Conservation (phyloP, 2,113 vertebrate species). For the Centropristis striata region DNA sequence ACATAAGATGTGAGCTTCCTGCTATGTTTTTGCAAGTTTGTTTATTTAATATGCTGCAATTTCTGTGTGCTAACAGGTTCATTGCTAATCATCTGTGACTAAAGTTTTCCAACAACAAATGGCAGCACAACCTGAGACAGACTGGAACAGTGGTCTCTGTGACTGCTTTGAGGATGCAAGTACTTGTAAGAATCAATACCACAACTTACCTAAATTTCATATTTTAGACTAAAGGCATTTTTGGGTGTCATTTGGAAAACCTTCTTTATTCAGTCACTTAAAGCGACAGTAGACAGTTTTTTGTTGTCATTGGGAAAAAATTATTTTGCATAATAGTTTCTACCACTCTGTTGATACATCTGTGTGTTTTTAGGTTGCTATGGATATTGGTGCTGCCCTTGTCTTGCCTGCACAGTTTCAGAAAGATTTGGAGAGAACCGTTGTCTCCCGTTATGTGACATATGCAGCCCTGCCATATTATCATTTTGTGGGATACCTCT, state of each 20-base stretch:
- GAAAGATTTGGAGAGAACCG: slow-evolving; percentile 22
- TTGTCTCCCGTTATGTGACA: slow-evolving; percentile 55
- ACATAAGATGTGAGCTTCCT: background rate
- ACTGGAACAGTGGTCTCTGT: slow-evolving; percentile 36
- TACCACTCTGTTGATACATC: background rate
- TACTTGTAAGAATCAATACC: slow-evolving; percentile 46
- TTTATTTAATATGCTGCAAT: background rate
- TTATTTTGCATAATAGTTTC: no score
- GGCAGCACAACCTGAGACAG: background rate
- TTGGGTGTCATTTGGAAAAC: background rate
- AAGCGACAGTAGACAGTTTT: no score
- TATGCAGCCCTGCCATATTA: fast-evolving
- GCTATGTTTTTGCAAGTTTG: no score
- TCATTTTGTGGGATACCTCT: slow-evolving; percentile 21
- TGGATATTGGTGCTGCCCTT: slow-evolving; percentile 67
- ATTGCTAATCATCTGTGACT: background rate
- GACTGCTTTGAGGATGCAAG: slow-evolving; percentile 41
- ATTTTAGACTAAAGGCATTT: background rate
- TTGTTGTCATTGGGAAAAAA: no score
- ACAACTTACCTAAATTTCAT: background rate
- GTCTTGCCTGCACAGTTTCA: slow-evolving; percentile 55
- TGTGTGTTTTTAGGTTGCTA: slow-evolving; percentile 48
- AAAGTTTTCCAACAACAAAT: background rate
- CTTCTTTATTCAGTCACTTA: background rate
- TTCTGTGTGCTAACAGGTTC: slow-evolving; percentile 13